A percentile compares a stretch with the other conserved stretches of the same genome.
These are phyloP conservation scores for Pelmatolapia mariae DNA, from an alignment of 2,113 vertebrate species.

Conservation along the genomic window DNA sequence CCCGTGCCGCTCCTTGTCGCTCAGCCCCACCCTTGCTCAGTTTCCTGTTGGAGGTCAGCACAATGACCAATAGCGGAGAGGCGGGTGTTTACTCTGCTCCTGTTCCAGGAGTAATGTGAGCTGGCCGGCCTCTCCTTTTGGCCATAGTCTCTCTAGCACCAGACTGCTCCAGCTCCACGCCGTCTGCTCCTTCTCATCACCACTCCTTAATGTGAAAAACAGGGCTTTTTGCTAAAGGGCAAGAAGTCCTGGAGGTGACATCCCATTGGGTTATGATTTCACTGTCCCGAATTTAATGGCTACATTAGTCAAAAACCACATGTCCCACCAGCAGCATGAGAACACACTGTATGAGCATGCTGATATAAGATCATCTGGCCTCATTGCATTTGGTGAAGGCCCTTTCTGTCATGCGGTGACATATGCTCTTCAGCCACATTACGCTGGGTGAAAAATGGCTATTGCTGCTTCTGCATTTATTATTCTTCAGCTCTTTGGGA, in stretches of 20 bases:
- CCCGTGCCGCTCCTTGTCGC: slow-evolving; percentile 55
- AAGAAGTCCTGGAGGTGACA: slow-evolving; percentile 1
- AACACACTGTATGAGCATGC: not conserved
- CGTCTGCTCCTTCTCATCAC: slow-evolving; percentile 43
- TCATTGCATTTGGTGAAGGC: not conserved
- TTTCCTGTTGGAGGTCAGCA: slow-evolving; percentile 70
- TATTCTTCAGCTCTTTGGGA: not conserved
- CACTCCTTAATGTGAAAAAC: slow-evolving; percentile 65
- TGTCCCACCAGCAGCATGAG: not conserved
- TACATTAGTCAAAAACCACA: slow-evolving; percentile 22
- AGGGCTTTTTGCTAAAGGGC: slow-evolving; percentile 37
- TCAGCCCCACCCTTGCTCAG: slow-evolving; percentile 60
- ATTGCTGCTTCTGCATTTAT: not conserved
- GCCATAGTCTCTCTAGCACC: slow-evolving; percentile 13
- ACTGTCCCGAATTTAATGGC: slow-evolving; percentile 15
- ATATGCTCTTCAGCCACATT: not conserved
- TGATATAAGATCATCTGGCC: slow-evolving; percentile 45
- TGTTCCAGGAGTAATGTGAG: slow-evolving; percentile 64
- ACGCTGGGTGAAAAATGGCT: not conserved
- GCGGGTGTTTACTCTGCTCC: slow-evolving; percentile 61
- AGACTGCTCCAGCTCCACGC: slow-evolving; percentile 23
- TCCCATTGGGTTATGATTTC: slow-evolving; percentile 38
- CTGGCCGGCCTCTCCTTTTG: slow-evolving; percentile 46
- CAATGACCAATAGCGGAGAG: slow-evolving; percentile 59
- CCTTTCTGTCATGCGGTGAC: slow-evolving; percentile 6